phyloP scores from a whole-genome alignment of 2,888 invertebrate genomes.

The Loripinus fragilis region DNA sequence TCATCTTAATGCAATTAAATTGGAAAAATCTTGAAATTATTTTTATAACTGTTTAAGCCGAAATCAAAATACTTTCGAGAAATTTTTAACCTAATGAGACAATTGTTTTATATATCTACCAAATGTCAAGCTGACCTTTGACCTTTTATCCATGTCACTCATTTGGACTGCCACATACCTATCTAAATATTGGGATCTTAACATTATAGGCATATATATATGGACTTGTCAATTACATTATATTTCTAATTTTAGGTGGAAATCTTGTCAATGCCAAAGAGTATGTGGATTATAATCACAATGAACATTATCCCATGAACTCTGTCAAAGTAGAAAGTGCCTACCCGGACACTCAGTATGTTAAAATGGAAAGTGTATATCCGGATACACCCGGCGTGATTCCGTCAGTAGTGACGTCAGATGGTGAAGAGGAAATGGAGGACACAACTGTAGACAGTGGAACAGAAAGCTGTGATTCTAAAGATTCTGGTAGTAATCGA shows the following conservation, averaged over 20 bases:
- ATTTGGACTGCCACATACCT: too few relatives aligned
- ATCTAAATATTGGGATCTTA: too few relatives aligned
- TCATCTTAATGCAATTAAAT: too few relatives aligned
- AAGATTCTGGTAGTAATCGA: constrained; percentile 40
- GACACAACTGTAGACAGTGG: constrained; percentile 44
- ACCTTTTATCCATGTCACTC: too few relatives aligned
- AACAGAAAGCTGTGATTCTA: constrained; percentile 56
- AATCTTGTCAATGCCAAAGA: neutral
- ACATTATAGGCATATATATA: too few relatives aligned
- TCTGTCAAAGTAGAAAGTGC: constrained; percentile 16
- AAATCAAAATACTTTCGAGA: too few relatives aligned
- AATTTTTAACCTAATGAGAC: too few relatives aligned
- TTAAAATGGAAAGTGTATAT: constrained; percentile 9
- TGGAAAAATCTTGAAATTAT: too few relatives aligned
- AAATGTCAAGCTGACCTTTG: too few relatives aligned
- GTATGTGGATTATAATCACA: neutral
- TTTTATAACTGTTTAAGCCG: too few relatives aligned
- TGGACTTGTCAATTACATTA: too few relatives aligned
- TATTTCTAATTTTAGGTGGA: neutral
- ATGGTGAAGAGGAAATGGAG: constrained; percentile 44
- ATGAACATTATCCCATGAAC: constrained; percentile 45
- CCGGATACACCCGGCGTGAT: neutral
- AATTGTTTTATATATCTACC: too few relatives aligned
- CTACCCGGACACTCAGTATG: neutral
- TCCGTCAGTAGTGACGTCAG: constrained; percentile 46